Base-by-base conservation (phyloP, 2,888 invertebrate genomes). In the Brachyptera risi region DNA sequence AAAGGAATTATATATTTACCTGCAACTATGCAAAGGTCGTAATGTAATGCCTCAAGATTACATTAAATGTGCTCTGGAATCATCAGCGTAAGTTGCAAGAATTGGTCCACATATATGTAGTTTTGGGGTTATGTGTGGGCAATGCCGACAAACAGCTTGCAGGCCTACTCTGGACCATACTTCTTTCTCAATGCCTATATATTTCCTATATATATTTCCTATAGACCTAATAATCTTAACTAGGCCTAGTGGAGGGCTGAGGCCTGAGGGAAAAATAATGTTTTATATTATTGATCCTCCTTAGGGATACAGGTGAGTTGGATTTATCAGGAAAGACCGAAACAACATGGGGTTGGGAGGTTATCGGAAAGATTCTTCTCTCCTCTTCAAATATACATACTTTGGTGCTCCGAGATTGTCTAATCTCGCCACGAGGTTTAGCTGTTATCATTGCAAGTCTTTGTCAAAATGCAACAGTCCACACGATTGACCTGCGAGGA, bases 381-480 rank as follows among this genome's bases (percentile, higher is more conserved):
- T 72, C 73, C 7, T 74, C 75, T 64, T 69, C 71, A 1, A 70
- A 69, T 2, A 74, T 76, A 42, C 68, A 68, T 54, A 67, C 68
- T 4, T 66, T 76, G 7, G 73, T 74, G 62, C 63, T 76, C 1
- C 71, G 73, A 47, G 75, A 76, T 63, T 76, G 75, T 57, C 72
- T 76, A 69, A 65, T 76, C 3, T 69, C 74, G 7, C 69, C 74
- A 3, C 73, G 73, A 68, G 74, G 75, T 35, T 65, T 74, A 5
- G 63, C 61, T 59, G 69, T 69, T 26, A 69, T 76, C 44, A 60
- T 75, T 1, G 71, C 74, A 57, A 73, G 73, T 0, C 65, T 76
- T 11, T 69, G 69, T 37, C 70, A 73, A 62, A 74, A 74, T 49
- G 70, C 73, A 0, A 69, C 67, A 35, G 68, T 75, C n/a, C 69